Conservation (phyloP, 2,113 vertebrate species). For the Uria lomvia region DNA sequence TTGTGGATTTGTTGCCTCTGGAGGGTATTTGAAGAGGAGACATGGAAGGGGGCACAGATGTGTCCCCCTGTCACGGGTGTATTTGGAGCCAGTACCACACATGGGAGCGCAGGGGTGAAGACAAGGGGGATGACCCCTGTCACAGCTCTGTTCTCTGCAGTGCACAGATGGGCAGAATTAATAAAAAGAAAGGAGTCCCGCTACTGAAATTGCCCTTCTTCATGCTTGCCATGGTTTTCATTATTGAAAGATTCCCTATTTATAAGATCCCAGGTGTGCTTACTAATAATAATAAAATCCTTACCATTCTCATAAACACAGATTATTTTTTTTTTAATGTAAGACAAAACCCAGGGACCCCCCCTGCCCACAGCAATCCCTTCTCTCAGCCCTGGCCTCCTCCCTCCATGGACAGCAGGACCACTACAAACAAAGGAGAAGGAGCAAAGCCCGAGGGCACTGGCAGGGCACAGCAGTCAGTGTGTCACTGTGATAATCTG, state of each 20-base stretch:
- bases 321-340: neutral
- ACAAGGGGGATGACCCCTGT: neutral
- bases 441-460: neutral
- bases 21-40: neutral
- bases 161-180: rapidly evolving
- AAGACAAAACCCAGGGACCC: neutral
- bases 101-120: neutral
- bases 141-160: neutral
- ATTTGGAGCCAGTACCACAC: neutral
- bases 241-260: neutral
- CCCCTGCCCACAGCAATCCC: neutral
- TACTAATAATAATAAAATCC: neutral
- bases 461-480: neutral
- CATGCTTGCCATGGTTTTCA: neutral
- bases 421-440: neutral
- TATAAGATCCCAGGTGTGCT: neutral
- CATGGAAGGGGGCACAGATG: neutral
- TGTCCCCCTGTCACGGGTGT: rapidly evolving
- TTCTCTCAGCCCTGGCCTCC: neutral
- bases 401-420: neutral
- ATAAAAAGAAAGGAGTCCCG: neutral
- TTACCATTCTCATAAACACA: neutral
- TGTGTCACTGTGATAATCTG: slow-evolving; percentile 43
- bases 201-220: neutral
- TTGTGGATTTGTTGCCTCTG: neutral